Percentiles rank a stretch among this genome's conserved stretches.
Conservation (phyloP, 2,113 vertebrate genomes). For the Excalfactoria chinensis region DNA sequence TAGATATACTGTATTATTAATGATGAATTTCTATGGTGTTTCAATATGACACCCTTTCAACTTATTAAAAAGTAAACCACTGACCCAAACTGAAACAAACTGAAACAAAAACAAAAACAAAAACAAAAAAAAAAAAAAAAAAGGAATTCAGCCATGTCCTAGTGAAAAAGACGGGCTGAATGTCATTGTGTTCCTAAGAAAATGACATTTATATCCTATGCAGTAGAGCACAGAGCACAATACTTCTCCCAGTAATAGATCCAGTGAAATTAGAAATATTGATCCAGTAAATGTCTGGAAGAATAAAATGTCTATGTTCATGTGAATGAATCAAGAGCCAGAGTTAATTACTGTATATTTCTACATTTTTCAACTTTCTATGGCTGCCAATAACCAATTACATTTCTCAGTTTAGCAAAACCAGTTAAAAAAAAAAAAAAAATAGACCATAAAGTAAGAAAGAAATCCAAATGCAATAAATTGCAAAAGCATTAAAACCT, state of each 20-base stretch:
- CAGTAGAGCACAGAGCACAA: background rate
- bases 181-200: background rate
- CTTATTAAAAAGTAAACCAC: background rate
- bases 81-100: background rate
- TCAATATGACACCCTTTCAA: background rate
- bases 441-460: background rate
- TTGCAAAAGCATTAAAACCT: background rate
- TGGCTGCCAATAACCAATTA: slow-evolving; percentile 10
- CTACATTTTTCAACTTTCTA: slow-evolving; percentile 1
- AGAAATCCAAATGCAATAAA: background rate
- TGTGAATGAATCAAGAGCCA: background rate
- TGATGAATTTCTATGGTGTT: background rate
- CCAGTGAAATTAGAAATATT: slow-evolving; percentile 10
- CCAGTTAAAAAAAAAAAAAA: background rate
- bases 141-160: too few species aligned
- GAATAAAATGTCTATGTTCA: background rate
- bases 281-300: background rate
- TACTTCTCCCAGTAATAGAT: background rate
- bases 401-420: slow-evolving; percentile 15
- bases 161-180: background rate
- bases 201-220: background rate
- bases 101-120: too few species aligned
- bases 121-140: background rate
- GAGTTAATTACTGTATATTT: background rate
- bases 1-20: background rate